Percentiles rank a stretch among this genome's conserved stretches.
These are phyloP conservation scores for Ovibos moschatus DNA, from an alignment of 2,113 vertebrate genomes.

Conservation along the genomic window DNA sequence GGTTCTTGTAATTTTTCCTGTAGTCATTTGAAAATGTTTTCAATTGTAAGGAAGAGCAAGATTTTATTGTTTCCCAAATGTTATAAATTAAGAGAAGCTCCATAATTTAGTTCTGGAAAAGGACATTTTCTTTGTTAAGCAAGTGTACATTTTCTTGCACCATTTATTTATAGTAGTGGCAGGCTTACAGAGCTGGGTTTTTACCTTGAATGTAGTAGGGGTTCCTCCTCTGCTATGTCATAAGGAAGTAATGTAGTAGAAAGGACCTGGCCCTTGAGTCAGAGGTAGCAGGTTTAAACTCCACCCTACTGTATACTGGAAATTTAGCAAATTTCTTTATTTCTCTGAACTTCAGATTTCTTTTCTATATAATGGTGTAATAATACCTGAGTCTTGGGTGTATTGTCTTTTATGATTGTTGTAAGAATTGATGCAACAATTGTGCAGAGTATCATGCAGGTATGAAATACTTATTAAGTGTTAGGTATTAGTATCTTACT, in stretches of 20 bases:
- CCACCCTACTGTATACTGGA: neutral
- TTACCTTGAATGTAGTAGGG: neutral
- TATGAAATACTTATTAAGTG: neutral
- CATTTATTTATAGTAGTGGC: neutral
- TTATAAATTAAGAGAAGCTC: neutral
- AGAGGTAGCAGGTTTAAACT: neutral
- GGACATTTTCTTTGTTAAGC: neutral
- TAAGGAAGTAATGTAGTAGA: neutral
- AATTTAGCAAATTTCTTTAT: neutral
- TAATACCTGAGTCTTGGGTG: neutral
- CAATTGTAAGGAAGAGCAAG: neutral
- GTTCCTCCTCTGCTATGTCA: neutral
- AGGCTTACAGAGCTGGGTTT: neutral
- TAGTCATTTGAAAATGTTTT: slow-evolving; percentile 24
- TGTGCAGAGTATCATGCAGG: neutral
- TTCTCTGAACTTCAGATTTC: neutral
- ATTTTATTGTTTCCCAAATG: neutral
- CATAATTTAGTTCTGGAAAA: neutral
- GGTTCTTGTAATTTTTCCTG: neutral
- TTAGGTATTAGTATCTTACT: neutral
- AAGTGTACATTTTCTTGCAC: neutral
- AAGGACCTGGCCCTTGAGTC: neutral
- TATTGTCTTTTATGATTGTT: neutral
- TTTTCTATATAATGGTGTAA: neutral
- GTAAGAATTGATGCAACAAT: neutral